A percentile compares a stretch with the other conserved stretches of the same genome.
phyloP scores from a whole-genome alignment of 2,888 invertebrate species.

The Amphipoea oculea region DNA sequence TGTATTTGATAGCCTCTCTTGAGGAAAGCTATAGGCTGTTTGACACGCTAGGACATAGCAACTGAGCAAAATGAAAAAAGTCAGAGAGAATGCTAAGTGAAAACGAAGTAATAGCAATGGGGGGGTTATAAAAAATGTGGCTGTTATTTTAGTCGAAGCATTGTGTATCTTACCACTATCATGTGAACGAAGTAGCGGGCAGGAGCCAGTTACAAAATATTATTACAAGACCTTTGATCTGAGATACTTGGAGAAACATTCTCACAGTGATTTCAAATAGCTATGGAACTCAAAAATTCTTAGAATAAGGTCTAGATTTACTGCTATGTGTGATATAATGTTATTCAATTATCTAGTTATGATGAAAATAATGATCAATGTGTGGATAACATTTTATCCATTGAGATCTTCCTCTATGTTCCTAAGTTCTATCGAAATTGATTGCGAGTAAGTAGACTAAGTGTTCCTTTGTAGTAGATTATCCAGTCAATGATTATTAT shows the following conservation, averaged over 20 bases:
- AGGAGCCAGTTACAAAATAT: not conserved
- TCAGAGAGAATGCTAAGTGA: not conserved
- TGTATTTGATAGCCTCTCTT: not conserved
- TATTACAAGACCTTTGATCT: not conserved
- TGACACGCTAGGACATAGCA: not conserved
- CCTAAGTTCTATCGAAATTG: constrained; percentile 64
- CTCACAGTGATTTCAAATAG: constrained; percentile 11
- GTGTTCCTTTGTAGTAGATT: constrained; percentile 44
- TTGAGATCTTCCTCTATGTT: constrained; percentile 63
- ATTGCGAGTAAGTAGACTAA: constrained; percentile 52
- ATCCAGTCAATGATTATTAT: constrained; percentile 66
- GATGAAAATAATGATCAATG: constrained; percentile 60
- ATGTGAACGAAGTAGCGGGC: not conserved
- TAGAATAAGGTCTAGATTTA: constrained; percentile 61
- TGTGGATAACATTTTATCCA: constrained; percentile 52
- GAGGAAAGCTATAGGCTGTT: not conserved
- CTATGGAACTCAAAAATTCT: constrained; percentile 47
- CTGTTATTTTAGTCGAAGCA: not conserved
- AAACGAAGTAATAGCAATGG: too few relatives aligned
- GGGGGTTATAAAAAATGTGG: not conserved
- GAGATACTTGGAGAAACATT: not conserved
- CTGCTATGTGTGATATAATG: constrained; percentile 70
- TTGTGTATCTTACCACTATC: not conserved
- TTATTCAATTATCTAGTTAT: constrained; percentile 64
- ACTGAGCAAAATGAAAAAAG: not conserved